Evolutionary conservation across 1,140 invertebrate species (phyloP), one percentile per base, ranked within the genome.

Genomic region (Brachionus sp.): DNA sequence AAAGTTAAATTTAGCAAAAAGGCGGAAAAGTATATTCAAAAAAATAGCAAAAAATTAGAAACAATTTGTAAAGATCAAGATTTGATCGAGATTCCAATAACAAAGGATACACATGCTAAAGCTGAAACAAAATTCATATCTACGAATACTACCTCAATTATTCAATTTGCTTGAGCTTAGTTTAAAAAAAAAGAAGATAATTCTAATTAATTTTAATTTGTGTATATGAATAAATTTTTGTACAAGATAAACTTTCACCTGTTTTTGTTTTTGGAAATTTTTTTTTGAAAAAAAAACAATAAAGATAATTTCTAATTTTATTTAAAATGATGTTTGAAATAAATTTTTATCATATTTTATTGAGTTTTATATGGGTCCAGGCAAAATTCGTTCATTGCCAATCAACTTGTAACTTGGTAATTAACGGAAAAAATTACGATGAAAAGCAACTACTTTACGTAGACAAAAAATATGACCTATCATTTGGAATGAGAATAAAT

Each of bases 131-230:
- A 46, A 29, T 16, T 50, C 10, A 50, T 75, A n/a, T 44, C 70
- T 16, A n/a, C 16, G 9, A 39, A 23, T 10, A 25, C 39, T 5
- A 16, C 70, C 7, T 25, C 33, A 16, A 46, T 68, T 33, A 37
- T 57, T 9, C n/a, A 19, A 57, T 57, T 16, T 19, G 19, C 50
- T n/a, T 57, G 19, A 57, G 16, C 19, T 57, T 19, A 19, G 50
- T 23, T 19, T 23, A 57, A 57, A 23, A 57, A 19, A 19, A n/a
- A n/a, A n/a, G n/a, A 19, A 29, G 25, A 68, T 35, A 68, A 33
- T 16, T 68, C 29, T 68, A 68, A 37, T 35, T 68, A 68, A 68
- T 33, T 68, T 68, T 35, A 68, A 68, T 37, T 68, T 57, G 50
- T 57, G 19, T 23, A 57, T 29, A 29, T 53, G 50, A 53, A 57